Percentiles rank a stretch among this genome's conserved stretches.
Conservation (phyloP, 2,113 vertebrate species). For the Lampris megalopsis region DNA sequence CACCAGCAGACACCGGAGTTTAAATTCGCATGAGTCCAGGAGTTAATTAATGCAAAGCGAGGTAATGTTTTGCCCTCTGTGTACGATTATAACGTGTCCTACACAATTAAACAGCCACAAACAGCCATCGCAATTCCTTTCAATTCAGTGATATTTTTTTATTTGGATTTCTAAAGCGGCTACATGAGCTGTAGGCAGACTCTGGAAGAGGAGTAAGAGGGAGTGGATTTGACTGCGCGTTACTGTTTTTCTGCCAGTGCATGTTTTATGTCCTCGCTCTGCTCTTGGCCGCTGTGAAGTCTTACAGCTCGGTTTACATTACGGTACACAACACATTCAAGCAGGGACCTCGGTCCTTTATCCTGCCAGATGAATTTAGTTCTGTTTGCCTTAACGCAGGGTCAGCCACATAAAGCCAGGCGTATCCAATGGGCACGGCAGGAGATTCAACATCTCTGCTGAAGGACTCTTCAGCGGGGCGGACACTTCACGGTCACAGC, state of each 20-base stretch:
- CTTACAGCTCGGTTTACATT: neutral
- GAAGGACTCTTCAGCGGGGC: conserved; percentile 39
- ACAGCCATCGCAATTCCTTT: neutral
- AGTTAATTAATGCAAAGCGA: too few species aligned
- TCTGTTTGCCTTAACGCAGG: neutral
- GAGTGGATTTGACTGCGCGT: neutral
- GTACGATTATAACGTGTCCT: too few species aligned
- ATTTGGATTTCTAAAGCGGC: neutral
- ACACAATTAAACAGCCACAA: too few species aligned
- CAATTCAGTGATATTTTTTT: neutral
- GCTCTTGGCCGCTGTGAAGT: too few species aligned
- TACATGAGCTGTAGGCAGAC: neutral
- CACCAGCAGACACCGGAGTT: too few species aligned
- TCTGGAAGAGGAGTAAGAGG: neutral
- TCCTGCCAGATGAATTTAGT: conserved; percentile 4
- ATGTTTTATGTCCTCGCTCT: too few species aligned
- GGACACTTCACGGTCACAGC: conserved; percentile 34
- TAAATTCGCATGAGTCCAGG: too few species aligned
- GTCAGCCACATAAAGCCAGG: neutral
- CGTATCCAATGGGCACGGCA: conserved; percentile 24
- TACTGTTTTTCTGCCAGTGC: too few species aligned
- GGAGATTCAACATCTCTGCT: conserved; percentile 40
- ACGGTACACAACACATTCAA: conserved; percentile 2
- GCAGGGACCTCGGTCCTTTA: neutral
- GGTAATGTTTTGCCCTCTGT: too few species aligned